Evolutionary conservation across 2,888 invertebrate genomes (phyloP), one percentile per base, ranked within the genome.

Genomic region (Bellardia bayeri): DNA sequence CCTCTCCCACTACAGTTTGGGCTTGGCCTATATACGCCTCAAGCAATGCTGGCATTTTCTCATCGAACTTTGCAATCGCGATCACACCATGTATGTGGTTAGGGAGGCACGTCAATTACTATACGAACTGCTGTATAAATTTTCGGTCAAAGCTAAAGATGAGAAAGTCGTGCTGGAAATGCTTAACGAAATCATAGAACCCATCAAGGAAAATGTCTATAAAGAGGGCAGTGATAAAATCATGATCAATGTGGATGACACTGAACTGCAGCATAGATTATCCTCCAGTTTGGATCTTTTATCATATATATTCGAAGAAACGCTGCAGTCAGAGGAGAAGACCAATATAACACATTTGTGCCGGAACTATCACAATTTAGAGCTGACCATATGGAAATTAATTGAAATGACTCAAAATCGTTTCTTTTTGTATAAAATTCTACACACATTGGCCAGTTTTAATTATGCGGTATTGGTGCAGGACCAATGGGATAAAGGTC

Each of bases 41-140:
- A 94, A 94, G 84, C 95, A 95, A 16, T 92, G 94, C 14, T 97
- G 97, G 97, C 94, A 94, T 85, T 94, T 95, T 89, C 95, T 96
- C 42, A 92, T 97, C 4, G 94, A 94, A 82, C 95, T 95, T 72
- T 95, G 95, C 85, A 95, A 96, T 89, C 94, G 95, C 79, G 95
- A 95, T 91, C 95, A 96, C 86, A 97, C 97, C 0, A 94, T 97
- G 58, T 97, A 97, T 91, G 95, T 97, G 11, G 95, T 95, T 0
- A 94, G 96, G 56, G 96, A 96, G 91, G 95, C 96, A 8, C 95
- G 96, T 79, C 94, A 95, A 83, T 95, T 97, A 90, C 93, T 96
- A 23, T 94, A 95, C 23, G 94, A 94, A 84, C 94, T 96, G 79
- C 90, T 96, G 0, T 95, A 95, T 93, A 95, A 94, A 91, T 93